A percentile compares a stretch with the other conserved stretches of the same genome.
Conservation (phyloP, 1,140 invertebrate species). For the Drosophila suzukii region DNA sequence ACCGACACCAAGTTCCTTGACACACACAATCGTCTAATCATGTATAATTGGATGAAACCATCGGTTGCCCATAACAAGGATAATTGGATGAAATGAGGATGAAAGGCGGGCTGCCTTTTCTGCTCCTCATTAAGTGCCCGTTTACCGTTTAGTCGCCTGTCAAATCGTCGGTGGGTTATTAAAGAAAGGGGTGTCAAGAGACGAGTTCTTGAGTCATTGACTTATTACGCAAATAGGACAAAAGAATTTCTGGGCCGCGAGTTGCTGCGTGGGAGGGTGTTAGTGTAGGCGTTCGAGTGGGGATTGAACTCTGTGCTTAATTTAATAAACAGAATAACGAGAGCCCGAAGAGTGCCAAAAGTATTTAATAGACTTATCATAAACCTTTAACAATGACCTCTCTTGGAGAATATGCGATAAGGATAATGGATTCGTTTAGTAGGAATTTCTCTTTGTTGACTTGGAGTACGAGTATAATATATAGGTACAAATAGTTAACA, state of each 20-base stretch:
- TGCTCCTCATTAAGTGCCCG: constrained; percentile 45
- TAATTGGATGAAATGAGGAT: constrained; percentile 66
- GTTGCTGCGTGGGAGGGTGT: background rate
- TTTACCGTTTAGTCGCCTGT: constrained; percentile 65
- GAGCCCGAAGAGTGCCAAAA: constrained; percentile 19
- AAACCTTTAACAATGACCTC: background rate
- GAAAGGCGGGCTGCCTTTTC: constrained; percentile 28
- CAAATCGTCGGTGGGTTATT: constrained; percentile 69
- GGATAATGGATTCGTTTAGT: background rate
- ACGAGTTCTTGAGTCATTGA: constrained; percentile 56
- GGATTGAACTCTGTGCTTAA: constrained; percentile 50
- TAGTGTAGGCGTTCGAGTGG: background rate
- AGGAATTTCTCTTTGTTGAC: too few species aligned
- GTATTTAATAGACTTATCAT: background rate
- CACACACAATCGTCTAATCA: constrained; percentile 26
- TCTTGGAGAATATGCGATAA: background rate
- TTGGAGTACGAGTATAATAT: too few species aligned
- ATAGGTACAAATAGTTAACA: too few species aligned
- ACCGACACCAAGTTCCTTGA: constrained; percentile 62
- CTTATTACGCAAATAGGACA: constrained; percentile 77
- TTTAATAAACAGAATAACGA: constrained; percentile 68
- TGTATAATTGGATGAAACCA: constrained; percentile 24
- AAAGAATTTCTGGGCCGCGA: constrained; percentile 39
- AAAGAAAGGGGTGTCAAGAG: constrained; percentile 53
- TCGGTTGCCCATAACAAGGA: constrained; percentile 41